Evolutionary conservation across 2,888 invertebrate species (phyloP), one percentile per base, ranked within the genome.

Genomic region (Taphrorychus bicolor): DNA sequence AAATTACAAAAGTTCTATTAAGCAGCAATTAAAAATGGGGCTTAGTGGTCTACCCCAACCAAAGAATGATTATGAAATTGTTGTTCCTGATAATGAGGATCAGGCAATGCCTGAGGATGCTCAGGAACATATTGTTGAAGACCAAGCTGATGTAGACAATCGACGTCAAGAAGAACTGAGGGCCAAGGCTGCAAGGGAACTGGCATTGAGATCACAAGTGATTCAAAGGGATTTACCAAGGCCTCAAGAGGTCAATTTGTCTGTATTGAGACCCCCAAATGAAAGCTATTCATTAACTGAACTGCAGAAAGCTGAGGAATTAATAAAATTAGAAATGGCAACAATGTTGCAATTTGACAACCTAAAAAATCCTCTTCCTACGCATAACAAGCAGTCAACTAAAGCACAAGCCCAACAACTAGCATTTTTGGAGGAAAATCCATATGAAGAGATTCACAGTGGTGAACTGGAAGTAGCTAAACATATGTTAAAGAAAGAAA

Each of bases 61-160:
- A 0, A 92, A 93, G 74, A 98, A 99, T 80, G 98, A 99, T 83
- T 99, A 97, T 81, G 98, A 99, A 84, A 97, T 98, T 76, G 97
- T 98, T 45, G 94, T 98, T 11, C 97, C 98, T 0, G 97, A 97
- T 70, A 88, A 90, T 59, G 91, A 92, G 59, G 85, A 85, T 54
- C 84, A 85, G 14, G 83, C 83, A 1, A 16, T 81, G 49, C 84
- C 86, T 63, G 83, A 84, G 68, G 75, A 81, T 40, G 71, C 72
- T 1, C 73, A 73, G 41, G 69, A 69, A 14, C 54, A 60, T n/a
- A 24, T 59, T 69, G 62, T 92, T 0, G 94, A 95, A 77, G 97
- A 95, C 82, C 95, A 95, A 82, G 92, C 94, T 0, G 95, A 95
- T 77, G 84, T 93, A 0, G 95, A 95, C 79, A 90, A 90, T 0